These are phyloP conservation scores for Tolypeutes matacus DNA, from an alignment of 2,797 vertebrate species.

Conservation along the genomic window DNA sequence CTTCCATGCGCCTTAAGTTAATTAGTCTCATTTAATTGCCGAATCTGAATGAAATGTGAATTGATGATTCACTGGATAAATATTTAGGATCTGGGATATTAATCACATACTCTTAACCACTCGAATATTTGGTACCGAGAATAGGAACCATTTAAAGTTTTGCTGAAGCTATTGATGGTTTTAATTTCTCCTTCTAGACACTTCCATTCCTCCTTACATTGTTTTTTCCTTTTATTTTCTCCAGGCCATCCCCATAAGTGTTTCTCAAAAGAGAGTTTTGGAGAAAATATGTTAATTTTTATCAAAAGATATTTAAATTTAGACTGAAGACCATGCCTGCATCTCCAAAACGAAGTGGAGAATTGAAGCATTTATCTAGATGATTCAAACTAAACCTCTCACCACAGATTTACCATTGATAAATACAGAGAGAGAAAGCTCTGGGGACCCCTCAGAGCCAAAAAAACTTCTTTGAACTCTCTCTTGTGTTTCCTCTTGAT, in stretches of 20 bases:
- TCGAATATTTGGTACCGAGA: conserved; percentile 84
- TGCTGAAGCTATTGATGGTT: conserved; percentile 71
- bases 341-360: conserved; percentile 80
- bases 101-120: conserved; percentile 85
- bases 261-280: conserved; percentile 66
- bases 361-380: conserved; percentile 84
- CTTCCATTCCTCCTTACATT: background rate
- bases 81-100: conserved; percentile 85
- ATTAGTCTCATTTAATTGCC: conserved; percentile 80
- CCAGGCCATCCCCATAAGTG: background rate
- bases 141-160: conserved; percentile 78
- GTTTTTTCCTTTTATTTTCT: background rate
- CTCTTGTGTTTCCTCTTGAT: too few species aligned
- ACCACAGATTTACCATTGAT: conserved; percentile 70
- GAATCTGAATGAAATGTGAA: conserved; percentile 85
- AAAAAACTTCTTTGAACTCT: too few species aligned
- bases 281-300: conserved; percentile 74
- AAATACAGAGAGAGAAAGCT: too few species aligned
- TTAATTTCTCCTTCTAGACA: conserved; percentile 60
- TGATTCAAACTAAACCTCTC: conserved; percentile 84
- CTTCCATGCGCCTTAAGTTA: conserved; percentile 62
- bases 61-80: conserved; percentile 89
- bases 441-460: too few species aligned
- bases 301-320: conserved; percentile 75
- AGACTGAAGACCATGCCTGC: conserved; percentile 67